Evolutionary conservation across 2,797 vertebrate genomes (phyloP).

Genomic region (Chanos chanos): DNA sequence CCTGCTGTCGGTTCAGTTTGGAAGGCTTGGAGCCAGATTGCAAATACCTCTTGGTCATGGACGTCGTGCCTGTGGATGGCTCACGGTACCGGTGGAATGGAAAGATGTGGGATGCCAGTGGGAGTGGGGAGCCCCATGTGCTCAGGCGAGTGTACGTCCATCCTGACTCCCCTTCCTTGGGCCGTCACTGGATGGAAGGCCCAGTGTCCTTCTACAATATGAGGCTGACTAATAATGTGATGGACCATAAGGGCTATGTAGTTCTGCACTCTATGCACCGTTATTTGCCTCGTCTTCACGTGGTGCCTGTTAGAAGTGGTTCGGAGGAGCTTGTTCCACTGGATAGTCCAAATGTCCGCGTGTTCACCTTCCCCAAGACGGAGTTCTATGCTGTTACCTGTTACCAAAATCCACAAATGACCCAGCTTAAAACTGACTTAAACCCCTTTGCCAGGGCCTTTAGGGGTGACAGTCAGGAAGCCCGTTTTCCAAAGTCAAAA

Average conservation of each 20-base stretch:
- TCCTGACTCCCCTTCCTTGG: constrained; percentile 79
- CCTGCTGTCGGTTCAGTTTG: constrained; percentile 89
- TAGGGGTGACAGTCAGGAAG: constrained; percentile 69
- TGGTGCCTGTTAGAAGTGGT: constrained; percentile 76
- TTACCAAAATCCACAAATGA: constrained; percentile 91
- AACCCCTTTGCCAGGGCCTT: constrained; percentile 95
- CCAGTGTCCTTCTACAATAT: constrained; percentile 91
- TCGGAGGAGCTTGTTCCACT: constrained; percentile 72
- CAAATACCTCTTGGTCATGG: constrained; percentile 86
- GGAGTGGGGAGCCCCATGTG: constrained; percentile 76
- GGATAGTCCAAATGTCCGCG: constrained; percentile 80
- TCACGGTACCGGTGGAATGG: constrained; percentile 84
- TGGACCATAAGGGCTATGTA: constrained; percentile 80
- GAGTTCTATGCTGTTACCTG: constrained; percentile 92
- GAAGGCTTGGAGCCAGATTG: constrained; percentile 78
- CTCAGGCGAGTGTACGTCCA: constrained; percentile 78
- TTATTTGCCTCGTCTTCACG: constrained; percentile 75
- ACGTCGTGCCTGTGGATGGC: constrained; percentile 82
- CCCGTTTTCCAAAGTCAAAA: constrained; percentile 22
- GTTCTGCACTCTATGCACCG: constrained; percentile 70
- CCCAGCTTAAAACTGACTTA: constrained; percentile 91
- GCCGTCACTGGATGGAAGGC: constrained; percentile 84
- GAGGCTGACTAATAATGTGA: constrained; percentile 85
- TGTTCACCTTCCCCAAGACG: constrained; percentile 88
- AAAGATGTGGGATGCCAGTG: constrained; percentile 80